phyloP scores from a whole-genome alignment of 1,140 invertebrate genomes.

The Lutraria rhynchaena region DNA sequence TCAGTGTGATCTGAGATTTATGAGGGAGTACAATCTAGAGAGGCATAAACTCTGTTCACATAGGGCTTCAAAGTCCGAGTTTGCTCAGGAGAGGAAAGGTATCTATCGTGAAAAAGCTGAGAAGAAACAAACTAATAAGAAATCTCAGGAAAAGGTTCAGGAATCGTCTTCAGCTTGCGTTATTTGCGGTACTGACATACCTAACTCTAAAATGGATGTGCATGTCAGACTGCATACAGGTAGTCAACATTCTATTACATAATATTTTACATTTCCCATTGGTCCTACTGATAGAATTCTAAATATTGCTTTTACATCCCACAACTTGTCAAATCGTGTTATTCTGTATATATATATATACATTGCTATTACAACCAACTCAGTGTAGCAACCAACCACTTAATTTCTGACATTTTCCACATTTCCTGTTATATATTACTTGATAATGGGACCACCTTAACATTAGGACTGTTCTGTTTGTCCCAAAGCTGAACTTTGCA shows the following conservation, averaged over 20 bases:
- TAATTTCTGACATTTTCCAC: too few species aligned
- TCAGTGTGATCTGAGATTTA: conserved; percentile 45
- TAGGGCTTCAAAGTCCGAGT: not conserved
- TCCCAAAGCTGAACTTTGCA: too few species aligned
- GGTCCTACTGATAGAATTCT: too few species aligned
- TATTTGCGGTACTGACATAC: conserved; percentile 29
- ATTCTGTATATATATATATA: too few species aligned
- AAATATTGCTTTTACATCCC: not conserved
- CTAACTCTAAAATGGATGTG: conserved; percentile 29
- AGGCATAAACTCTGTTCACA: conserved; percentile 53
- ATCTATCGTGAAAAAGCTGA: conserved; percentile 8
- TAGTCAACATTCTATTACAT: not conserved
- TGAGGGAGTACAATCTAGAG: conserved; percentile 45
- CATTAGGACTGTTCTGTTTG: too few species aligned
- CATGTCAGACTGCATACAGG: conserved; percentile 49
- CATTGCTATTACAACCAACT: too few species aligned
- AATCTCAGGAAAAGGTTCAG: not conserved
- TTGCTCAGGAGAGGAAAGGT: conserved; percentile 19
- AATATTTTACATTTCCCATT: not conserved
- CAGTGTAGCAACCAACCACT: too few species aligned
- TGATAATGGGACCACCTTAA: too few species aligned
- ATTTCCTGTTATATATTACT: too few species aligned
- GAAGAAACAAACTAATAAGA: not conserved
- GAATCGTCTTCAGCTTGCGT: conserved; percentile 4
- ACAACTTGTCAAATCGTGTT: too few species aligned